Evolutionary conservation across 2,797 vertebrate genomes (phyloP), one percentile per base, ranked within the genome.

Genomic region (Cephalopachus bancanus): DNA sequence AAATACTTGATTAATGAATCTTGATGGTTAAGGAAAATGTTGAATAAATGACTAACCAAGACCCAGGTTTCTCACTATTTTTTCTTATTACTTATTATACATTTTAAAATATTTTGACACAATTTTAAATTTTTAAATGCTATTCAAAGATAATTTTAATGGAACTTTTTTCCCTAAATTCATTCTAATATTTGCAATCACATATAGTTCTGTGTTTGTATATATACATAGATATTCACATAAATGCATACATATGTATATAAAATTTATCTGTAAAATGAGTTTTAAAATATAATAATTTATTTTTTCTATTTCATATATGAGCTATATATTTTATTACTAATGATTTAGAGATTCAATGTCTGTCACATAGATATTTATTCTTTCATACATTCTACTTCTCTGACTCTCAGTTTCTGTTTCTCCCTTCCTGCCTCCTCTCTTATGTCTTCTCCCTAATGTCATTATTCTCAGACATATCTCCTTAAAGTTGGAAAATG

Each of bases 61-160:
- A 69, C 44, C 3, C 9, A 67, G 15, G 28, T 83, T 95, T 62
- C 44, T 44, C 15, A 37, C 67, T 28, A 28, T 12, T 28, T 64
- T 33, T 24, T 71, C 33, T 71, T 10, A 1, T 14, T 10, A 26
- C 14, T 20, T 24, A 71, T 30, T 12, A 60, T 49, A 9, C 17
- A 51, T 26, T 81, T 60, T 20, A 51, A 60, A 57, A 15, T 22
- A 33, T 76, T 79, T 88, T 62, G 57, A 64, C 51, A 57, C 57
- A 79, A 53, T 71, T 17, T 37, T 15, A 84, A 24, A 57, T 59
- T 67, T 53, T 89, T 20, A 4, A 28, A 15, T 53, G 5, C 11
- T 79, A 26, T 74, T 90, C 59, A 90, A 87, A 87, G 16, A 64
- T n/a, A 87, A 79, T 67, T 79, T 89, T 71, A 93, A 76, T 64